phyloP scores from a whole-genome alignment of 1,140 invertebrate species.

The Heliconius congener region DNA sequence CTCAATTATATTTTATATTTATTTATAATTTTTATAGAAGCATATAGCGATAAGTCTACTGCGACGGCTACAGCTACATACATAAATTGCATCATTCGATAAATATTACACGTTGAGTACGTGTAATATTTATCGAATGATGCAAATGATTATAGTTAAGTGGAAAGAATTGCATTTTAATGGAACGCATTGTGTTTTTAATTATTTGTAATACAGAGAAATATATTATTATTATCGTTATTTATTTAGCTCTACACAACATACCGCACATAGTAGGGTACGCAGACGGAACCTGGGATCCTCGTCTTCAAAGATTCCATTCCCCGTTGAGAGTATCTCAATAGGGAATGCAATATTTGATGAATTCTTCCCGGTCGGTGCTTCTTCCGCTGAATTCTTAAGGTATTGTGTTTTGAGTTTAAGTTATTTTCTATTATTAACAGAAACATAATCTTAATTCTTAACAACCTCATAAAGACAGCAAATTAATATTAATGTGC shows the following conservation, averaged over 20 bases:
- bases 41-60: background rate
- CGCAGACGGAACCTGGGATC: too few species aligned
- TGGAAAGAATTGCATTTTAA: background rate
- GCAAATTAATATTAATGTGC: conserved; percentile 1
- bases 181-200: background rate
- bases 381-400: too few species aligned
- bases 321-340: too few species aligned
- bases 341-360: too few species aligned
- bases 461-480: background rate
- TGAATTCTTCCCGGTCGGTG: too few species aligned
- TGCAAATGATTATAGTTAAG: background rate
- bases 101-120: background rate
- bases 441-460: too few species aligned
- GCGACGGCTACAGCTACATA: background rate
- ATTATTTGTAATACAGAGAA: background rate
- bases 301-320: too few species aligned
- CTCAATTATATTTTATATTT: background rate
- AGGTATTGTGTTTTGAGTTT: too few species aligned
- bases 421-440: too few species aligned
- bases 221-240: background rate
- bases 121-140: background rate
- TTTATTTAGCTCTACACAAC: background rate
- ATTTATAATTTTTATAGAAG: background rate
- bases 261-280: background rate
- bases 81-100: conserved; percentile 2